These are phyloP conservation scores for Tachycineta bicolor DNA, from an alignment of 2,113 vertebrate genomes.

Conservation along the genomic window DNA sequence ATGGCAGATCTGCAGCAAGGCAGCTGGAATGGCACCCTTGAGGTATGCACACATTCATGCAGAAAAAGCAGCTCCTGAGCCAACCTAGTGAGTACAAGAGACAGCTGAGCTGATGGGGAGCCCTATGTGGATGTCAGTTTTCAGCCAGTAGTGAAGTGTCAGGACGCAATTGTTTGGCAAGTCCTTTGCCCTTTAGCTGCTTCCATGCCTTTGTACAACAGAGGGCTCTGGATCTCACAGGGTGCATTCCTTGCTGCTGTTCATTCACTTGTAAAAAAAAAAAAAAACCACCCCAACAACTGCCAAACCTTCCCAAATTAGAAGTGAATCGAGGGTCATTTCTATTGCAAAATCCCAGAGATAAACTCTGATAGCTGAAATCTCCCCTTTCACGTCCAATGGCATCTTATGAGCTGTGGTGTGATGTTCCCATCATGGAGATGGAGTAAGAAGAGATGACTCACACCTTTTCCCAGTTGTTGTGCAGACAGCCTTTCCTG, in stretches of 20 bases:
- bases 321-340: conserved; percentile 42
- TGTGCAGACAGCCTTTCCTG: neutral
- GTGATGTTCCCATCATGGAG: neutral
- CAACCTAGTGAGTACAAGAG: conserved; percentile 3
- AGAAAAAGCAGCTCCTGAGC: conserved; percentile 16
- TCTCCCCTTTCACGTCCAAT: neutral
- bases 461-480: conserved; percentile 7
- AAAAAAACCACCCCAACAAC: neutral
- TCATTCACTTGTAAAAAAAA: neutral
- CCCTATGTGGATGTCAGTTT: neutral
- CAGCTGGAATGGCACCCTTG: neutral
- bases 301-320: conserved; percentile 15
- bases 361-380: neutral
- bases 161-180: conserved; percentile 58
- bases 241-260: neutral
- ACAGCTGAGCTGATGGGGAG: conserved; percentile 24
- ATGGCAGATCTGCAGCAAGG: conserved; percentile 1
- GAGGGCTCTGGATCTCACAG: neutral
- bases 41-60: neutral
- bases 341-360: neutral
- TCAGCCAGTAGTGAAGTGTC: conserved; percentile 45
- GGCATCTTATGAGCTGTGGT: conserved; percentile 33
- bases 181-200: conserved; percentile 37
- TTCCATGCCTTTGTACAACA: neutral
- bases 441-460: conserved; percentile 37